A percentile compares a stretch with the other conserved stretches of the same genome.
Conservation (phyloP, 1,140 invertebrate species). For the Cydia amplana region DNA sequence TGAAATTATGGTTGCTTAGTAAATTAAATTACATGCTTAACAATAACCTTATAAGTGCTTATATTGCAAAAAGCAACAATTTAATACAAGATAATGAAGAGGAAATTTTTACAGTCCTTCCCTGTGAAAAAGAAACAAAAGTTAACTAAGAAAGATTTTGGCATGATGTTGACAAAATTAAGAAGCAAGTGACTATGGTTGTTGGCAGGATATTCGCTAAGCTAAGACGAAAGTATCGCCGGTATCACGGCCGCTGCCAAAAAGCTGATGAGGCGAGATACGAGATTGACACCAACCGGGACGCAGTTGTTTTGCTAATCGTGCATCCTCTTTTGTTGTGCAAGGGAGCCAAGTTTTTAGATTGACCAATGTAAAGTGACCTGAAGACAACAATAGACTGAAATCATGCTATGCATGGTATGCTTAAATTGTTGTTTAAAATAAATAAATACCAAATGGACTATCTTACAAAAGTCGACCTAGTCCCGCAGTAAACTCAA, state of each 20-base stretch:
- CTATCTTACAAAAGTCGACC: no score
- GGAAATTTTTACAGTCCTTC: no score
- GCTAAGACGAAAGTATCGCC: neutral
- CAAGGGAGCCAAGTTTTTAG: neutral
- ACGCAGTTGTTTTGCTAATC: neutral
- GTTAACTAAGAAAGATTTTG: no score
- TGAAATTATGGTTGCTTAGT: no score
- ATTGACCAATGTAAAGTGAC: neutral
- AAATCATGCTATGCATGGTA: no score
- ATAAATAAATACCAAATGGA: no score
- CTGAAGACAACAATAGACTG: neutral
- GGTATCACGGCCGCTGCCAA: conserved; percentile 9
- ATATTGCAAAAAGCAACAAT: no score
- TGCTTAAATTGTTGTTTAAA: no score
- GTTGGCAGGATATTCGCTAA: neutral
- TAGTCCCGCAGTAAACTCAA: no score
- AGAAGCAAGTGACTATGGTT: neutral
- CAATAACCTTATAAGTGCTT: no score
- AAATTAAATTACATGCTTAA: no score
- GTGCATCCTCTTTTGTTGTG: neutral
- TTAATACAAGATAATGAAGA: no score
- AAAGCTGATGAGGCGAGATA: conserved; percentile 12
- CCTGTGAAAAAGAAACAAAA: neutral
- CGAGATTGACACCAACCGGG: conserved; percentile 7
- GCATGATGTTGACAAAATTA: neutral